phyloP scores from a whole-genome alignment of 1,140 invertebrate species.

The Copidosoma floridanum region DNA sequence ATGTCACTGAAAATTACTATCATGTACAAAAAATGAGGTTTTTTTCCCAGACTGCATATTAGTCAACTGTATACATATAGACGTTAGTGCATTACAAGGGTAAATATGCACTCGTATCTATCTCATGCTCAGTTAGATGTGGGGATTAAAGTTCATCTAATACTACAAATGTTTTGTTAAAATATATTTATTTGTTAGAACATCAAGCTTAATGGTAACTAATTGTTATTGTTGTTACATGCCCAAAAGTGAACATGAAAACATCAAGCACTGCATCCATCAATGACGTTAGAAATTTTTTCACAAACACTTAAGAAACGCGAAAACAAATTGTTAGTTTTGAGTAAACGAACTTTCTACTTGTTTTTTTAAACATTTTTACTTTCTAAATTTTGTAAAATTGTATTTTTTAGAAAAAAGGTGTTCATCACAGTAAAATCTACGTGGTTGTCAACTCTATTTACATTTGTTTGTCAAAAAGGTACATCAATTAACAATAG shows the following conservation, averaged over 20 bases:
- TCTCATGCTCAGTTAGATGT: conserved; percentile 10
- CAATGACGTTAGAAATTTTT: no score
- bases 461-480: no score
- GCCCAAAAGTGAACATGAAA: not conserved
- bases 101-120: not conserved
- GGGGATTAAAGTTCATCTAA: not conserved
- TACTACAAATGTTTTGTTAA: not conserved
- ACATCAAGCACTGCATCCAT: conserved; percentile 7
- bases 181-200: not conserved
- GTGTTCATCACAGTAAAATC: no score
- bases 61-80: not conserved
- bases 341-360: not conserved
- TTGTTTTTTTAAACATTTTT: no score
- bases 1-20: no score
- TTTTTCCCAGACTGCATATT: no score
- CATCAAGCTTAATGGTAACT: conserved; percentile 1
- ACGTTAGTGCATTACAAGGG: not conserved
- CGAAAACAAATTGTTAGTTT: not conserved
- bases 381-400: no score
- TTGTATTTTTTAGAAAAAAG: no score
- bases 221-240: no score
- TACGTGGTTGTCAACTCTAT: no score
- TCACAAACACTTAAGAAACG: not conserved
- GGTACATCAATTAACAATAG: conserved; percentile 2
- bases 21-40: no score